Percentiles rank a stretch among this genome's conserved stretches.
These are phyloP conservation scores for Tinea semifulvella DNA, from an alignment of 2,888 invertebrate species.

Conservation along the genomic window DNA sequence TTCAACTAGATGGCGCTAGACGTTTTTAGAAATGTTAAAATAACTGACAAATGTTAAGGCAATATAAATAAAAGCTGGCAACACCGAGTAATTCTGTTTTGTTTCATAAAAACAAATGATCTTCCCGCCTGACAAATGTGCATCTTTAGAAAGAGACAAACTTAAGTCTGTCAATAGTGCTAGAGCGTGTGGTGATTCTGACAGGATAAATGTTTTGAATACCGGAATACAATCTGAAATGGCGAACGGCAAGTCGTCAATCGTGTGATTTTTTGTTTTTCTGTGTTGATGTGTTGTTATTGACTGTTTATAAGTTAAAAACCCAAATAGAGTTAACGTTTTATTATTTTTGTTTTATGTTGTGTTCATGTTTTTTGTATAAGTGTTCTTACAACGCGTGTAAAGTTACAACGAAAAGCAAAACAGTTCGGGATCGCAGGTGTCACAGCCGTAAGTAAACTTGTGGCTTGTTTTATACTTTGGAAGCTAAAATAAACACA, in stretches of 20 bases:
- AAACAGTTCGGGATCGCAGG: conserved; percentile 54
- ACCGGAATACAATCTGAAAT: background rate
- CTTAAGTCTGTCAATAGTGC: too few relatives aligned
- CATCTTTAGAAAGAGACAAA: too few relatives aligned
- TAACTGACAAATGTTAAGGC: background rate
- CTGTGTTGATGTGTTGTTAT: conserved; percentile 49
- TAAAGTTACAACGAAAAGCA: conserved; percentile 61
- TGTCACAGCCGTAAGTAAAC: conserved; percentile 62
- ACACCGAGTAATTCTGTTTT: too few relatives aligned
- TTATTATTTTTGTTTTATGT: conserved; percentile 36
- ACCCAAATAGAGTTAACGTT: conserved; percentile 37
- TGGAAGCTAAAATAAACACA: background rate
- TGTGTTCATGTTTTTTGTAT: conserved; percentile 36
- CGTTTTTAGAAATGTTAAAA: background rate
- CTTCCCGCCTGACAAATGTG: too few relatives aligned
- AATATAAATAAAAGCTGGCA: background rate
- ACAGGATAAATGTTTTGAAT: too few relatives aligned
- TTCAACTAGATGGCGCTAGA: conserved; percentile 4
- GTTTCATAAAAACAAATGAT: too few relatives aligned
- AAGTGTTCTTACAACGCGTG: conserved; percentile 34
- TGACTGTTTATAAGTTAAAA: conserved; percentile 48
- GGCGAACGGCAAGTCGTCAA: conserved; percentile 7
- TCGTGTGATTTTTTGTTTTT: conserved; percentile 45
- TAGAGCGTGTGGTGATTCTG: too few relatives aligned
- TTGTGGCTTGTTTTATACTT: conserved; percentile 10